Percentiles rank a stretch among this genome's conserved stretches.
Evolutionary conservation across 2,888 invertebrate species (phyloP).

Genomic region (Caenorhabditis drosophilae): DNA sequence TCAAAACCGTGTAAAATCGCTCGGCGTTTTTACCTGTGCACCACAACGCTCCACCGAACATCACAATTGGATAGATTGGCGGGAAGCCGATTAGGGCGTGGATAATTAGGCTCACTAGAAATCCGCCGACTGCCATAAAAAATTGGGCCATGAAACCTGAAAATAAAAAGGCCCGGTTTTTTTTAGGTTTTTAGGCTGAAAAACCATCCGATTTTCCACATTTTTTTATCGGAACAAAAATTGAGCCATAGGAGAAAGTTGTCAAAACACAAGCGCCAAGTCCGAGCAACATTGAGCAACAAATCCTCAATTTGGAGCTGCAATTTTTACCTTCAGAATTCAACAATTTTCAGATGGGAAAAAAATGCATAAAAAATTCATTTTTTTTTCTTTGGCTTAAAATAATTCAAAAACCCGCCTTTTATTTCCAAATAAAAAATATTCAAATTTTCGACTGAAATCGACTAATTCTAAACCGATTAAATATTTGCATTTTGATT

Average conservation of each 20-base stretch:
- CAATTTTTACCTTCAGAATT: no score
- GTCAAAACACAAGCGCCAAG: conserved; percentile 69
- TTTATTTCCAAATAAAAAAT: no score
- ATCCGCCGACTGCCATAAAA: conserved; percentile 70
- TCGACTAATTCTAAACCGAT: no score
- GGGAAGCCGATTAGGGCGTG: conserved; percentile 68
- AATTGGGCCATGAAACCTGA: conserved; percentile 72
- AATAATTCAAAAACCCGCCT: no score
- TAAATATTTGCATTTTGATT: no score
- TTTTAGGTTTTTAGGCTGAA: no score
- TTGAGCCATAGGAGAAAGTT: conserved; percentile 70
- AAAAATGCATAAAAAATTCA: no score
- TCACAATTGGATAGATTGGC: conserved; percentile 70
- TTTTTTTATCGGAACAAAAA: conserved; percentile 72
- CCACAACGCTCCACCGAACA: conserved; percentile 72
- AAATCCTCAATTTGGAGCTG: no score
- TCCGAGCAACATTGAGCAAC: conserved; percentile 63
- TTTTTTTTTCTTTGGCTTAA: no score
- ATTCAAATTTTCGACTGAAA: no score
- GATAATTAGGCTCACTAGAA: conserved; percentile 69
- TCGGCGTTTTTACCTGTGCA: conserved; percentile 71
- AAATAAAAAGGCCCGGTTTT: conserved; percentile 16
- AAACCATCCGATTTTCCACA: conserved; percentile 64
- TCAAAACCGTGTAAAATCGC: background rate
- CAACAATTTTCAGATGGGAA: no score